Evolutionary conservation across 1,140 invertebrate species (phyloP), one percentile per base, ranked within the genome.

Genomic region (Rhagoletis pomonella): DNA sequence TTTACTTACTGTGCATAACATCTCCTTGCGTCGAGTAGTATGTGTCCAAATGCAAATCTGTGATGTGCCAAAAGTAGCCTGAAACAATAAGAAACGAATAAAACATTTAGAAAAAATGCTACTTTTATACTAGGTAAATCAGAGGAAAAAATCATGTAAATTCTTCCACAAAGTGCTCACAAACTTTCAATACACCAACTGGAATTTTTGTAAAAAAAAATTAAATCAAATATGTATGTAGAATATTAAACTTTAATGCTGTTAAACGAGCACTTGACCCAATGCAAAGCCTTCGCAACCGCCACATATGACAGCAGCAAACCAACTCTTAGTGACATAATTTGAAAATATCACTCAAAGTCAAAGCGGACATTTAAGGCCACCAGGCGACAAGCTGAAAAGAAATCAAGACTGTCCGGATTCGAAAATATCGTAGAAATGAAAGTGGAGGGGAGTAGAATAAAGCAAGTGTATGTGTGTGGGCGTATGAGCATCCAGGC

Each of bases 11-110:
- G 94, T 94, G 95, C 92, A 94, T 94, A 89, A 94, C 94, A 91
- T 97, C 96, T 88, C 96, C 96, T 88, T 95, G 94, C 50, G 94
- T 94, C 88, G 96, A 96, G 92, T 97, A 98, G 67, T 96, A 95
- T 7, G 96, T 95, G 91, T 98, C 97, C 93, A 97, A 97, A 93
- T 98, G 97, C 89, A 98, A 95, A 93, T 98, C 97, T 73, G 97
- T 97, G 89, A 98, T 97, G 93, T 98, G 97, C 97, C 97, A 98
- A 94, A 98, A 98, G 93, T 96, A 97, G 89, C 97, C 97, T 98
- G 95, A 19, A 96, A 96, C 42, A 39, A 91, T 94, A 93, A 91
- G 89, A 91, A 90, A 90, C 87, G 90, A 88, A 67, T 85, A 64
- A 88, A 88, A 86, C 65, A 65, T 84, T 85, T 85, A 85, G 19